These are phyloP conservation scores for Drosophila tsacasi DNA, from an alignment of 1,140 invertebrate genomes.

Conservation along the genomic window DNA sequence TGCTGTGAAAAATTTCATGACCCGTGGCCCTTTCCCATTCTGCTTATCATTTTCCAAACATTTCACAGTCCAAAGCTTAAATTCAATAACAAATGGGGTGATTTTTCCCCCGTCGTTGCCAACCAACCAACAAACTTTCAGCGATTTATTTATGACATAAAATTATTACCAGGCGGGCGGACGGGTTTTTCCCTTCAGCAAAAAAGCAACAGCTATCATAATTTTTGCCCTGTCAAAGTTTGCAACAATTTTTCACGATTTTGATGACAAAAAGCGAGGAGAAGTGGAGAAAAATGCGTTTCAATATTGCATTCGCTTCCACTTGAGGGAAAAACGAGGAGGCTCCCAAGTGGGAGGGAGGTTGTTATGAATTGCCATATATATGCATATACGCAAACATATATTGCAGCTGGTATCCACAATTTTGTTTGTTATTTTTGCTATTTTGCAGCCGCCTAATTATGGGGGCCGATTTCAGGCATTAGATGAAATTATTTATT, in stretches of 20 bases:
- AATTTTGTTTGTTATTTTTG: constrained; percentile 36
- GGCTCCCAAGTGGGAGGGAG: background rate
- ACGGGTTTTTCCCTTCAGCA: constrained; percentile 2
- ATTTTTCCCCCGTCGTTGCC: constrained; percentile 21
- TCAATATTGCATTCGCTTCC: constrained; percentile 58
- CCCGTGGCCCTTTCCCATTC: background rate
- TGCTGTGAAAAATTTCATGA: background rate
- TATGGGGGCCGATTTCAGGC: constrained; percentile 54
- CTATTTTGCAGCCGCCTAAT: constrained; percentile 45
- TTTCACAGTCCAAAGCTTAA: constrained; percentile 48
- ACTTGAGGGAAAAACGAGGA: constrained; percentile 35
- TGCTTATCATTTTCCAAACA: constrained; percentile 34
- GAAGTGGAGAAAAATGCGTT: constrained; percentile 56
- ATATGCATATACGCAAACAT: constrained; percentile 4
- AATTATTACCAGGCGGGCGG: constrained; percentile 61
- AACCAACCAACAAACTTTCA: constrained; percentile 18
- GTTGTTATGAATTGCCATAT: constrained; percentile 22
- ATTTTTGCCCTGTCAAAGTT: constrained; percentile 76
- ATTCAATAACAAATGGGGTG: constrained; percentile 48
- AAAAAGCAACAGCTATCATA: constrained; percentile 67
- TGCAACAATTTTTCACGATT: constrained; percentile 79
- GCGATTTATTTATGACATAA: constrained; percentile 74
- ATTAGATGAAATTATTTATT: constrained; percentile 73
- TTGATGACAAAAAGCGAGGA: constrained; percentile 54
- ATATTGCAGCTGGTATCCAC: constrained; percentile 52